phyloP scores from a whole-genome alignment of 2,888 invertebrate genomes.

The Baccha elongata region DNA sequence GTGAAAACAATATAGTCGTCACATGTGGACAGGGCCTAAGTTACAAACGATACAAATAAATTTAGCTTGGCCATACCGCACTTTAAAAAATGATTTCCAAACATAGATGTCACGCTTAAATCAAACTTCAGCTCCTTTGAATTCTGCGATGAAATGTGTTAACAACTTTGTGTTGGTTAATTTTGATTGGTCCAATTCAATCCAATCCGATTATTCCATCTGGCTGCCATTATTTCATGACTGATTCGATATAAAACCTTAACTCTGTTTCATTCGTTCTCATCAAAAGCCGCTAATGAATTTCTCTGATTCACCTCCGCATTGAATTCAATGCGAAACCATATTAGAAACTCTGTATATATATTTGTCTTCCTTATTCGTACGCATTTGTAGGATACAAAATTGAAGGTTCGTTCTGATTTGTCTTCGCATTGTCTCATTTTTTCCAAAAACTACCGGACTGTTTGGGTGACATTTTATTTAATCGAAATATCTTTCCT shows the following conservation, averaged over 20 bases:
- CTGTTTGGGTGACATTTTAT: constrained; percentile 53
- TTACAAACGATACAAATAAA: too few relatives aligned
- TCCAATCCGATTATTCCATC: constrained; percentile 88
- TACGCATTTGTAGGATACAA: constrained; percentile 8
- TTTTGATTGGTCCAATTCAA: constrained; percentile 81
- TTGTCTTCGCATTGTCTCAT: background rate
- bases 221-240: constrained; percentile 79
- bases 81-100: background rate
- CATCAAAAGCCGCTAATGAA: constrained; percentile 27
- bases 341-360: background rate
- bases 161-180: constrained; percentile 74
- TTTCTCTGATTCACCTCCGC: constrained; percentile 13
- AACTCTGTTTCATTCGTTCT: constrained; percentile 47
- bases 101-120: constrained; percentile 26
- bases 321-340: constrained; percentile 16
- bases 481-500: constrained; percentile 59
- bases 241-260: constrained; percentile 33
- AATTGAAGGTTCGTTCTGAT: background rate
- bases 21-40: too few relatives aligned
- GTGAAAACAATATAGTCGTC: too few relatives aligned
- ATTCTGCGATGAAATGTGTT: constrained; percentile 34
- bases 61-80: background rate
- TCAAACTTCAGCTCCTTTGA: constrained; percentile 52
- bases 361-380: background rate
- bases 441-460: background rate